phyloP scores from a whole-genome alignment of 2,888 invertebrate species.

The Theretra japonica region DNA sequence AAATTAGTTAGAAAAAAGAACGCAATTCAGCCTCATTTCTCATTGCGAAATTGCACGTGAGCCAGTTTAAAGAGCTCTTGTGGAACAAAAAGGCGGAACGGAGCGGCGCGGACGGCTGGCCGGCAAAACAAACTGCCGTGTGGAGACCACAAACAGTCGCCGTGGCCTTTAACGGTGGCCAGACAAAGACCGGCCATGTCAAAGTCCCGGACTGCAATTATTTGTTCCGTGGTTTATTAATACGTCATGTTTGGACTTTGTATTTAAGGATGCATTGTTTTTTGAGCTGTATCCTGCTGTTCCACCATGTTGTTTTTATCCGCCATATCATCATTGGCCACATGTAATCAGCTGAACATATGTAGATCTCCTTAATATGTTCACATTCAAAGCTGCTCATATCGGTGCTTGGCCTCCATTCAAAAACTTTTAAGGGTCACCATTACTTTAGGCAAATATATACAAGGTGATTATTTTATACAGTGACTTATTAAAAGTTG shows the following conservation, averaged over 20 bases:
- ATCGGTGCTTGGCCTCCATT: no score
- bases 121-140: slow-evolving; percentile 16
- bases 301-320: no score
- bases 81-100: slow-evolving; percentile 18
- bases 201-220: slow-evolving; percentile 6
- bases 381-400: no score
- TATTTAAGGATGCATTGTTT: background rate
- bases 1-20: slow-evolving; percentile 12
- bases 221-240: background rate
- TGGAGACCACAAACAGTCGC: slow-evolving; percentile 7
- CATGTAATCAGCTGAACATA: no score
- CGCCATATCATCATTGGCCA: no score
- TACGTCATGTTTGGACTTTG: background rate
- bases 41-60: slow-evolving; percentile 21
- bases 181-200: background rate
- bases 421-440: no score
- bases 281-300: background rate
- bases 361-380: no score
- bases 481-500: no score
- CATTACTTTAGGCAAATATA: no score
- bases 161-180: background rate
- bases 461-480: no score
- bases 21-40: background rate
- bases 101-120: background rate
- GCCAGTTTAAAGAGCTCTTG: slow-evolving; percentile 16